Percentiles rank a stretch among this genome's conserved stretches.
Evolutionary conservation across 2,888 invertebrate genomes (phyloP).

Genomic region (Mesorhabditis spiculigera): DNA sequence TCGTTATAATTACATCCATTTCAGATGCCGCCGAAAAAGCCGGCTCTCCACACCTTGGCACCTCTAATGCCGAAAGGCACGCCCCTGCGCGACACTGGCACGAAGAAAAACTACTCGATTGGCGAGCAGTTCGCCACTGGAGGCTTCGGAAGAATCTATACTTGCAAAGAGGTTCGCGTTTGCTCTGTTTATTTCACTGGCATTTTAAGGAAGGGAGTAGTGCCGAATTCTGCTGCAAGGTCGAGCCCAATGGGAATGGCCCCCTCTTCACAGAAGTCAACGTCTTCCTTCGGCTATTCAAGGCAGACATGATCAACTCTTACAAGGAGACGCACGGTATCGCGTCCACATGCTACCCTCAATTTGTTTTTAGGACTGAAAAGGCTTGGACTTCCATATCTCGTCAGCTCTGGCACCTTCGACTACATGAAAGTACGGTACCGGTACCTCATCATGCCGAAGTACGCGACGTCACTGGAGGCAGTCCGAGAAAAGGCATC

Average conservation of each 20-base stretch:
- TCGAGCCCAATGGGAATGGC: constrained; percentile 89
- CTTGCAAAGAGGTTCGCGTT: constrained; percentile 41
- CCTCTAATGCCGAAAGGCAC: constrained; percentile 29
- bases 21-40: constrained; percentile 38
- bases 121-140: constrained; percentile 56
- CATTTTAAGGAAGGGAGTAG: constrained; percentile 22
- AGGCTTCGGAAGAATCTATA: constrained; percentile 57
- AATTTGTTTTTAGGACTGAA: constrained; percentile 23
- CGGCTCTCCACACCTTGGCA: constrained; percentile 33
- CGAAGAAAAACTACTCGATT: constrained; percentile 36
- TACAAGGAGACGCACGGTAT: constrained; percentile 32
- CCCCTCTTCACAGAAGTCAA: constrained; percentile 96
- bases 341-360: constrained; percentile 11
- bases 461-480: constrained; percentile 65
- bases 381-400: constrained; percentile 44
- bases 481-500: constrained; percentile 18
- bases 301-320: constrained; percentile 67
- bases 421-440: constrained; percentile 72
- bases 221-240: constrained; percentile 45
- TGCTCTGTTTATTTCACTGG: too few relatives aligned
- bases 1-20: background rate
- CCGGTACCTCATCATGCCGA: constrained; percentile 71
- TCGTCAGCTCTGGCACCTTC: constrained; percentile 81
- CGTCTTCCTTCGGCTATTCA: constrained; percentile 83
- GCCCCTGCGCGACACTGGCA: constrained; percentile 26